Conservation (phyloP, 2,888 invertebrate genomes). For the Neoaliturus tenellus region DNA sequence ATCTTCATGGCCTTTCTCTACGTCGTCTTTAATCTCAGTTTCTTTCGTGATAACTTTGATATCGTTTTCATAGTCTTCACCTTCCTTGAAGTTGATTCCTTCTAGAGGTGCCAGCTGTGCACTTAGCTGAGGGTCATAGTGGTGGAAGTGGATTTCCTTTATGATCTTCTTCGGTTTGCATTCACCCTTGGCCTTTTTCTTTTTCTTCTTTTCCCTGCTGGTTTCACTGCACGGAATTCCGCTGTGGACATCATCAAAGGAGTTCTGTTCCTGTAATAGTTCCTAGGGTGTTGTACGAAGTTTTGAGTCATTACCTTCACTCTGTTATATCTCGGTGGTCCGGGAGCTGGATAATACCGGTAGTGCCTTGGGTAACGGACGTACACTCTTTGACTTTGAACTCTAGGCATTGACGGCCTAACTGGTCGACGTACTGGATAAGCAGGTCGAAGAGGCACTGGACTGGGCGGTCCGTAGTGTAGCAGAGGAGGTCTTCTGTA, state of each 20-base stretch:
- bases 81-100: slow-evolving; percentile 32
- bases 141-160: slow-evolving; percentile 42
- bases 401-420: background rate
- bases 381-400: slow-evolving; percentile 5
- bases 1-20: slow-evolving; percentile 10
- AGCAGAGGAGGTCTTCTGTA: background rate
- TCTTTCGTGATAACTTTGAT: slow-evolving; percentile 36
- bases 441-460: background rate
- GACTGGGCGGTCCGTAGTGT: slow-evolving; percentile 1
- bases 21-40: slow-evolving; percentile 23
- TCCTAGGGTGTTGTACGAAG: slow-evolving; percentile 3
- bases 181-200: slow-evolving; percentile 1
- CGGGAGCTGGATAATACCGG: background rate
- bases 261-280: slow-evolving; percentile 17
- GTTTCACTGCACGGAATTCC: background rate
- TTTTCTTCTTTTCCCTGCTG: slow-evolving; percentile 29
- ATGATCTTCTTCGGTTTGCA: slow-evolving; percentile 45
- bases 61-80: slow-evolving; percentile 29
- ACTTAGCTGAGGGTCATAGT: slow-evolving; percentile 30
- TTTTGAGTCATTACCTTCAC: slow-evolving; percentile 21
- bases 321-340: background rate
- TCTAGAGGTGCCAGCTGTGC: slow-evolving; percentile 25
- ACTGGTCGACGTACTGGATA: background rate
- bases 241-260: slow-evolving; percentile 6
- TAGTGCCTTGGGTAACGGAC: slow-evolving; percentile 8